Conservation (phyloP, 2,113 vertebrate species). For the Periophthalmus modestus region DNA sequence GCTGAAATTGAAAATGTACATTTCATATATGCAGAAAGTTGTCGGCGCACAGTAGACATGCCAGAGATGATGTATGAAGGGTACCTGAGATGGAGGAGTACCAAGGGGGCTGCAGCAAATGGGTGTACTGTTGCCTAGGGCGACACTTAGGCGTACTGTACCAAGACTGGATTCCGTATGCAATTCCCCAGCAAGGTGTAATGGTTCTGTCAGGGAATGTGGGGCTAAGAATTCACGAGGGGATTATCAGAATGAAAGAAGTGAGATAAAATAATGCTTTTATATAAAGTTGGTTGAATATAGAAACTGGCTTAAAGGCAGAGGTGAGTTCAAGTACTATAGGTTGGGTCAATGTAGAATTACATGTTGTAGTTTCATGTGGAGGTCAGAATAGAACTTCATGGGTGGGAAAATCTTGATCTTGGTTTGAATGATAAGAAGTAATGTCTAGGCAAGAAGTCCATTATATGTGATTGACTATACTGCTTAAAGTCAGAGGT, state of each 20-base stretch:
- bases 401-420: too few species aligned
- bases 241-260: conserved; percentile 25
- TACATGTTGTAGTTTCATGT: background rate
- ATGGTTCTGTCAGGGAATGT: conserved; percentile 27
- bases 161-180: conserved; percentile 14
- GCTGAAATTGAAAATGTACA: conserved; percentile 14
- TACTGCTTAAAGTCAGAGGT: too few species aligned
- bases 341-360: background rate
- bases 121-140: conserved; percentile 32
- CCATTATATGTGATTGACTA: too few species aligned
- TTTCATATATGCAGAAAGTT: conserved; percentile 16
- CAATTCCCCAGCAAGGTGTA: conserved; percentile 31
- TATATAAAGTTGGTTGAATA: background rate
- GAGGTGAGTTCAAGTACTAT: background rate
- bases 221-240: conserved; percentile 22
- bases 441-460: too few species aligned
- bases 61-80: conserved; percentile 50
- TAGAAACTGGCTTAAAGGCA: background rate
- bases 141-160: conserved; percentile 33
- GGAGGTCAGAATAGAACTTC: background rate
- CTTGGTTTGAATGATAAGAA: too few species aligned
- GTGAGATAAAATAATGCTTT: conserved; percentile 11
- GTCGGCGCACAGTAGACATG: conserved; percentile 38
- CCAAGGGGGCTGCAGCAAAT: conserved; percentile 38
- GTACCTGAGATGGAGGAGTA: conserved; percentile 29